phyloP scores from a whole-genome alignment of 2,113 vertebrate genomes.

The Ceratotherium simum region DNA sequence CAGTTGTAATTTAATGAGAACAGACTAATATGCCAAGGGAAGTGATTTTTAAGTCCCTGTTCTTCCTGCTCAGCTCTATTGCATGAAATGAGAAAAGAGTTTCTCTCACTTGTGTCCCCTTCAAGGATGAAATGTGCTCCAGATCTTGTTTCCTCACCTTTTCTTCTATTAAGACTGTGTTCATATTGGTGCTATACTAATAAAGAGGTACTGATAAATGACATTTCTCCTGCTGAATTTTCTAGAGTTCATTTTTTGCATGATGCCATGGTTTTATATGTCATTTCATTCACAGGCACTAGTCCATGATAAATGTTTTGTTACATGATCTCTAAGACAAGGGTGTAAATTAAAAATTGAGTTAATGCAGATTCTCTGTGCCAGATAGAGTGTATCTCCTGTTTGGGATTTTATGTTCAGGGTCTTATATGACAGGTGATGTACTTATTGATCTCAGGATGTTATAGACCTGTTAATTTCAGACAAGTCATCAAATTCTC shows the following conservation, averaged over 20 bases:
- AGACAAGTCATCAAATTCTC: background rate
- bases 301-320: background rate
- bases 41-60: constrained; percentile 35
- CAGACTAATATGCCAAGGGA: constrained; percentile 16
- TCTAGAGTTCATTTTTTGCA: constrained; percentile 19
- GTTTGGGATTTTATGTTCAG: constrained; percentile 11
- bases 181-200: background rate
- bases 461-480: background rate
- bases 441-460: constrained; percentile 6
- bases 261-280: background rate
- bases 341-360: background rate
- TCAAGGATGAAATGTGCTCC: constrained; percentile 33
- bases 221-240: background rate
- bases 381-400: background rate
- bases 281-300: constrained; percentile 17
- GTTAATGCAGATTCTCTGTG: background rate
- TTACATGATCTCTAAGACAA: background rate
- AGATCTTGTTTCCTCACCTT: background rate
- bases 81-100: background rate
- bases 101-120: background rate
- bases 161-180: background rate
- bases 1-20: constrained; percentile 52
- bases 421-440: background rate
- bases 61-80: background rate
- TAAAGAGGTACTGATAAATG: constrained; percentile 6